These are phyloP conservation scores for Paramormyrops kingsleyae DNA, from an alignment of 2,113 vertebrate species.

Conservation along the genomic window DNA sequence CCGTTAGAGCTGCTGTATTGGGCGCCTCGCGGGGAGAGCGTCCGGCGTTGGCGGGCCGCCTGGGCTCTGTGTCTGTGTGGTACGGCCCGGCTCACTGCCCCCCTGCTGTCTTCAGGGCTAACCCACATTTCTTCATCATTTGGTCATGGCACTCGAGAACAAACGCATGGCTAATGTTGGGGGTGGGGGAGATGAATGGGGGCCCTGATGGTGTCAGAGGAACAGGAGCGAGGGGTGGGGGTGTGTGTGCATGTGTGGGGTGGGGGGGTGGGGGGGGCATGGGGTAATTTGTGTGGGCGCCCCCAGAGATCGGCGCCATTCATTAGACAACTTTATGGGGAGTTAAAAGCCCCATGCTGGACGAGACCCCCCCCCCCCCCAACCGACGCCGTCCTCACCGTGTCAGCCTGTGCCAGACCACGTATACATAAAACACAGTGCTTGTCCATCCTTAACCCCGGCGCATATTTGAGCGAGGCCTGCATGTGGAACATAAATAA, in stretches of 20 bases:
- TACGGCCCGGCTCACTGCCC: not conserved
- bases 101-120: not conserved
- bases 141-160: conserved; percentile 1
- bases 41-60: not conserved
- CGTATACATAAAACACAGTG: conserved; percentile 9
- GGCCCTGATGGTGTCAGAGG: not conserved
- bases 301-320: conserved; percentile 44
- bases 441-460: not conserved
- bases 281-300: conserved; percentile 48
- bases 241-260: not conserved
- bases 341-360: conserved; percentile 45
- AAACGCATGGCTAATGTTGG: not conserved
- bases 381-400: conserved; percentile 21
- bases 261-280: not conserved
- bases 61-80: not conserved
- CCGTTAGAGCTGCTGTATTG: not conserved
- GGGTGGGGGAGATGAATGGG: not conserved
- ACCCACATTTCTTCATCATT: not conserved
- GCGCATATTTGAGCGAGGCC: not conserved
- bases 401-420: conserved; percentile 25
- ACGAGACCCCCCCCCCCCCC: conserved; percentile 31
- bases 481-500: not conserved
- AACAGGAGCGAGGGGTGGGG: not conserved
- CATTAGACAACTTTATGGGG: conserved; percentile 49
- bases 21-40: not conserved